A percentile compares a stretch with the other conserved stretches of the same genome.
phyloP scores from a whole-genome alignment of 1,140 invertebrate species.

The Globodera rostochiensis region DNA sequence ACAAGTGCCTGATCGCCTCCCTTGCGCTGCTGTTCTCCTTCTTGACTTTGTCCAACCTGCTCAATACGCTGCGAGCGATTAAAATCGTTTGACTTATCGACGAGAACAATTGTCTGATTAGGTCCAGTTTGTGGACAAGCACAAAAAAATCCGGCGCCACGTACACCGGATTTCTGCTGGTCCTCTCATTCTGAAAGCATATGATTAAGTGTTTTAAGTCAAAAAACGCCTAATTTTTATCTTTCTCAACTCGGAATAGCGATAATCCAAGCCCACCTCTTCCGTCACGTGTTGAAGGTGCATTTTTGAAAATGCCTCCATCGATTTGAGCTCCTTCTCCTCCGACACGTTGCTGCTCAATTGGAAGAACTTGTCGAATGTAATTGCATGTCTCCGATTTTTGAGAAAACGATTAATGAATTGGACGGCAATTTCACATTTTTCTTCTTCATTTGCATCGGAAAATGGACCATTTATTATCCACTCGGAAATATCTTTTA shows the following conservation, averaged over 20 bases:
- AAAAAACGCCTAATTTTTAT: background rate
- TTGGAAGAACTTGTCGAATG: slow-evolving; percentile 25
- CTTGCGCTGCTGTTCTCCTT: slow-evolving; percentile 23
- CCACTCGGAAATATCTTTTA: background rate
- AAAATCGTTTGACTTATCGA: slow-evolving; percentile 4
- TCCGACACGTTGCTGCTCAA: background rate
- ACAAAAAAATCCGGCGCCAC: slow-evolving; percentile 16
- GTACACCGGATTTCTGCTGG: slow-evolving; percentile 26
- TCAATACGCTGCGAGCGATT: slow-evolving; percentile 24
- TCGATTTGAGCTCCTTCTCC: slow-evolving; percentile 21
- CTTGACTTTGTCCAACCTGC: slow-evolving; percentile 24
- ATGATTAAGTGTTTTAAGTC: too few species aligned
- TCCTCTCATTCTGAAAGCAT: slow-evolving; percentile 20
- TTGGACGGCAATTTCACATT: background rate
- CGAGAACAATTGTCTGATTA: slow-evolving; percentile 10
- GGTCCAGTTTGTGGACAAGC: slow-evolving; percentile 2
- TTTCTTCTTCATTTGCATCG: background rate
- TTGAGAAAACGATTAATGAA: background rate
- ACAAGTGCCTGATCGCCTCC: slow-evolving; percentile 26
- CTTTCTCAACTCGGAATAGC: slow-evolving; percentile 1
- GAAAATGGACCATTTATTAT: background rate
- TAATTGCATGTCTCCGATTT: background rate
- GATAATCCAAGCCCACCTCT: slow-evolving; percentile 14
- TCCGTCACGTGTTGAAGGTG: slow-evolving; percentile 25
- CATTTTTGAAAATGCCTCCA: slow-evolving; percentile 16